phyloP scores from a whole-genome alignment of 2,888 invertebrate genomes.

The Kuschelorhynchus macadamiae region DNA sequence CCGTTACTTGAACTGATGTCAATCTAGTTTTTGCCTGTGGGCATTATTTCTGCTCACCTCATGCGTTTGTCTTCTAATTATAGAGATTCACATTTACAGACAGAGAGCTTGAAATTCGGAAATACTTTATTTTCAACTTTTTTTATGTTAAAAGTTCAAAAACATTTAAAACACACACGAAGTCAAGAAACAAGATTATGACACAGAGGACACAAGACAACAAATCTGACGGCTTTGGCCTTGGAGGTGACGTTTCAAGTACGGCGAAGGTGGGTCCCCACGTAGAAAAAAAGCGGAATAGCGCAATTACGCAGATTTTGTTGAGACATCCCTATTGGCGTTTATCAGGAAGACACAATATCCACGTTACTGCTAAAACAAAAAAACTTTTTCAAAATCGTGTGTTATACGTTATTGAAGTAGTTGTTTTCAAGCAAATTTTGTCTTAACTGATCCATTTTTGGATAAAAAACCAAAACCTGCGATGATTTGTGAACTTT shows the following conservation, averaged over 20 bases:
- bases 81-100: constrained; percentile 3
- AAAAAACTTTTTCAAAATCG: too few relatives aligned
- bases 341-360: too few relatives aligned
- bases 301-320: too few relatives aligned
- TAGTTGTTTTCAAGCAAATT: too few relatives aligned
- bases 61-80: constrained; percentile 18
- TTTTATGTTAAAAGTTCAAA: constrained; percentile 30
- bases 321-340: too few relatives aligned
- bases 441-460: too few relatives aligned
- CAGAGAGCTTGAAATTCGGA: constrained; percentile 1
- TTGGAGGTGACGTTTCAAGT: constrained; percentile 32
- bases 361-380: too few relatives aligned
- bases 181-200: too few relatives aligned
- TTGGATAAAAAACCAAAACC: too few relatives aligned
- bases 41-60: constrained; percentile 21
- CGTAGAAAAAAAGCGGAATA: too few relatives aligned
- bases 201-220: constrained; percentile 52
- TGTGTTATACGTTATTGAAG: too few relatives aligned
- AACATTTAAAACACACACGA: constrained; percentile 52
- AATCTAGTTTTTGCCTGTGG: constrained; percentile 11
- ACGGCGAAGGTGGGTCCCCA: constrained; percentile 1
- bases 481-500: too few relatives aligned
- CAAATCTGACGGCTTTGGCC: constrained; percentile 29
- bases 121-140: constrained; percentile 10
- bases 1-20: constrained; percentile 36